Evolutionary conservation across 2,797 vertebrate species (phyloP).

Genomic region (Paramormyrops hopkinsi): DNA sequence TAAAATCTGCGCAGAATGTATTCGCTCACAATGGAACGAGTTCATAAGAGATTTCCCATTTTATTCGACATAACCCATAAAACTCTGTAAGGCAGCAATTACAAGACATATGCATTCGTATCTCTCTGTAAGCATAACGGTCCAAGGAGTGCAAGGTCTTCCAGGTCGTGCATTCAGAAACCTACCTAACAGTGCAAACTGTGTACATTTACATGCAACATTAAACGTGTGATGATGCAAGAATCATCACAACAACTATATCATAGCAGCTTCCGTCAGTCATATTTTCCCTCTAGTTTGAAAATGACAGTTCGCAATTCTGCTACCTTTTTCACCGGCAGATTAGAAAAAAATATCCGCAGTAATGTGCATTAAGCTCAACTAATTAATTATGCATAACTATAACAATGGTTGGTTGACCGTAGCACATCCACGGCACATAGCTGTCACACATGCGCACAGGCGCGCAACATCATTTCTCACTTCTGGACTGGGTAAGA

Average conservation of each 20-base stretch:
- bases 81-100: neutral
- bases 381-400: conserved; percentile 1
- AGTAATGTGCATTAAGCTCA: neutral
- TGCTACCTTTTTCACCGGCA: neutral
- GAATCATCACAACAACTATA: neutral
- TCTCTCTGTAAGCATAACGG: neutral
- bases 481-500: conserved; percentile 15
- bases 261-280: neutral
- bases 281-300: neutral
- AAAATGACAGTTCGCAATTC: neutral
- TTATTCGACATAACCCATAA: neutral
- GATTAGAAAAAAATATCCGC: neutral
- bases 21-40: neutral
- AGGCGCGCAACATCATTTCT: conserved; percentile 15
- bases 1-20: neutral
- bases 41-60: neutral
- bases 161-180: neutral
- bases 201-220: neutral
- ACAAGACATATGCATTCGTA: neutral
- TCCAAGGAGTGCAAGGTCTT: neutral
- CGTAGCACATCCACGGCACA: neutral
- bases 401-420: neutral
- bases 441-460: conserved; percentile 12
- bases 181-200: neutral
- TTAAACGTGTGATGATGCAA: conserved; percentile 12